These are phyloP conservation scores for Palythoa caribaeorum DNA, from an alignment of 92 coral and sea anemone genomes.

Conservation along the genomic window DNA sequence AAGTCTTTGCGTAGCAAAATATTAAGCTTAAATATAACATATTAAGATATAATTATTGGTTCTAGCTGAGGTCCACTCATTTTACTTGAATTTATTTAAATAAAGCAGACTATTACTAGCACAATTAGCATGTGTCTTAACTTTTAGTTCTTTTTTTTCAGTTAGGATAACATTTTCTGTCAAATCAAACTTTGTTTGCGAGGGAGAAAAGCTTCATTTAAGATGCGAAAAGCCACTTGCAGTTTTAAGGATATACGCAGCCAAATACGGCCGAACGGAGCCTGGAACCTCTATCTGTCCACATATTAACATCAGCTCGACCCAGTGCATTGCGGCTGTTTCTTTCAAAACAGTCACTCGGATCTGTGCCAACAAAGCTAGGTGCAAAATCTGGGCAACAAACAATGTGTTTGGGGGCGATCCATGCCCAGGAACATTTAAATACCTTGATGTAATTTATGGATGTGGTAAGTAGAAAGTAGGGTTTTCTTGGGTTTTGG, in stretches of 20 bases:
- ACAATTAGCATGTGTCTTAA: neutral
- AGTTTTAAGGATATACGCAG: constrained; percentile 64
- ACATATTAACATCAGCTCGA: constrained; percentile 56
- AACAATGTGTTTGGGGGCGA: constrained; percentile 60
- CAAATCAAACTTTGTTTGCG: constrained; percentile 69
- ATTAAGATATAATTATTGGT: no score
- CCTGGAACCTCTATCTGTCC: constrained; percentile 78
- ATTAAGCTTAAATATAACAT: no score
- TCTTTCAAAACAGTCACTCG: constrained; percentile 48
- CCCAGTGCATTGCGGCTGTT: constrained; percentile 52
- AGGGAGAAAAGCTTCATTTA: constrained; percentile 69
- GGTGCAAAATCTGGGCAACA: constrained; percentile 72
- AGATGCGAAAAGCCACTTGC: constrained; percentile 45
- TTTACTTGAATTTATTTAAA: no score
- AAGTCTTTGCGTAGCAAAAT: no score
- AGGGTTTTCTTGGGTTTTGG: neutral
- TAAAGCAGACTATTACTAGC: no score
- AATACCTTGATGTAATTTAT: constrained; percentile 74
- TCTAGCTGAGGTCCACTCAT: no score
- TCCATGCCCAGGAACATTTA: constrained; percentile 78
- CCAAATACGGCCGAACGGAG: constrained; percentile 77
- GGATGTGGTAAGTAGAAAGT: constrained; percentile 72
- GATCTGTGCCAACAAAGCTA: constrained; percentile 60
- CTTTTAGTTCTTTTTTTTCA: neutral
- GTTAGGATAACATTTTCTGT: constrained; percentile 28